Percentiles rank a stretch among this genome's conserved stretches.
These are phyloP conservation scores for Nysson spinosus DNA, from an alignment of 2,888 invertebrate genomes.

Conservation along the genomic window DNA sequence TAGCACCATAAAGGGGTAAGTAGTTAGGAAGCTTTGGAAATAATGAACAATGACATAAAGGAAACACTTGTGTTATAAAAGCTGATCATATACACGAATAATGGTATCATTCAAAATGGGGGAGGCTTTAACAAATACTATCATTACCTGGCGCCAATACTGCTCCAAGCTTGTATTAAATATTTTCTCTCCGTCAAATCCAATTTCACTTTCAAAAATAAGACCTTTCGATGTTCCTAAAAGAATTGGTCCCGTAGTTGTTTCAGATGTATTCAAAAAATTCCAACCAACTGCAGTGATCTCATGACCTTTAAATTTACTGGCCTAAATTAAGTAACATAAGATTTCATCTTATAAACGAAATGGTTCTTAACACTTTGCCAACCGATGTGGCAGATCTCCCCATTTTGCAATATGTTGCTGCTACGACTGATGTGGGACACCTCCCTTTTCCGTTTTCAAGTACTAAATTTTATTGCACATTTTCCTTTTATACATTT, in stretches of 20 bases:
- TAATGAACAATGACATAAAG: conserved; percentile 50
- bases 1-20: conserved; percentile 85
- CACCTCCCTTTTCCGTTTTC: too few species aligned
- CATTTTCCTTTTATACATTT: too few species aligned
- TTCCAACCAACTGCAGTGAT: conserved; percentile 96
- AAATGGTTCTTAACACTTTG: too few species aligned
- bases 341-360: conserved; percentile 3
- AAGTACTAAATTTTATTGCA: neutral
- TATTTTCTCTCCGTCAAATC: conserved; percentile 88
- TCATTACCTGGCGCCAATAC: conserved; percentile 89
- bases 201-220: conserved; percentile 93
- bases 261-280: conserved; percentile 83
- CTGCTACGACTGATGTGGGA: too few species aligned
- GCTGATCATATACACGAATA: conserved; percentile 25
- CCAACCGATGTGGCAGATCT: too few species aligned
- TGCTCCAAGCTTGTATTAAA: conserved; percentile 87
- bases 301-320: conserved; percentile 86
- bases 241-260: conserved; percentile 89
- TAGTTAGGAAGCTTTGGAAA: conserved; percentile 85
- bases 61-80: conserved; percentile 42
- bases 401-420: too few species aligned
- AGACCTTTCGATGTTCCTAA: conserved; percentile 94
- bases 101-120: conserved; percentile 12
- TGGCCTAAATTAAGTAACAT: conserved; percentile 75
- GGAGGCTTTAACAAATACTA: conserved; percentile 5